Conservation (phyloP, 2,113 vertebrate genomes). For the Rutilus rutilus region DNA sequence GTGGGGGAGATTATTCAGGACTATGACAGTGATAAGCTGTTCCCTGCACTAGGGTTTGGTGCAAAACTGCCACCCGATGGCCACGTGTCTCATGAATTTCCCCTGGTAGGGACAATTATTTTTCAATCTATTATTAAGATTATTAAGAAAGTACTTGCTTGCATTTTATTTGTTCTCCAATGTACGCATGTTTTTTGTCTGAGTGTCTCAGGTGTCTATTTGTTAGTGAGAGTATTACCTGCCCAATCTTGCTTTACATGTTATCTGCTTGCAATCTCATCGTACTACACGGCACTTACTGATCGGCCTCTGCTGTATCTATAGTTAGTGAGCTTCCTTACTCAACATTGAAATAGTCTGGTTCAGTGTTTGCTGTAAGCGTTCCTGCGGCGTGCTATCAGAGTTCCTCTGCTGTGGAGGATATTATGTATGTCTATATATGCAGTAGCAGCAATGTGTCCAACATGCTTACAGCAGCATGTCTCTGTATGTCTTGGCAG, state of each 20-base stretch:
- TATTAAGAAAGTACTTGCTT: background rate
- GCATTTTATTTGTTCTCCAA: background rate
- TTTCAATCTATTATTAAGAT: background rate
- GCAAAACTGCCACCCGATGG: slow-evolving; percentile 96
- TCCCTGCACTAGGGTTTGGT: slow-evolving; percentile 95
- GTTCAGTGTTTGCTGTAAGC: background rate
- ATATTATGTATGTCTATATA: background rate
- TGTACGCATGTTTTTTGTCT: background rate
- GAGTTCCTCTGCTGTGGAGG: background rate
- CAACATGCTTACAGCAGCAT: no score
- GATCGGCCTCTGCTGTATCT: background rate
- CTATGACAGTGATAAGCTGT: slow-evolving; percentile 98
- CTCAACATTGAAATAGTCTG: background rate
- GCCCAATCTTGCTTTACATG: background rate
- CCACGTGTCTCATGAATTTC: slow-evolving; percentile 94
- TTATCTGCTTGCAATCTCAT: background rate
- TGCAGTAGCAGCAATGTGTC: background rate
- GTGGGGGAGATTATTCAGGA: slow-evolving; percentile 98
- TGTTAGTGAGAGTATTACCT: background rate
- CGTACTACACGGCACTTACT: background rate
- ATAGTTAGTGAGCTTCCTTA: background rate
- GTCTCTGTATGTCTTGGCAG: background rate
- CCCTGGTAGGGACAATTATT: slow-evolving; percentile 82
- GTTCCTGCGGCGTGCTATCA: background rate
- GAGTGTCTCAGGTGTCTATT: background rate